phyloP scores from a whole-genome alignment of 2,888 invertebrate species.

The Laothoe populi region DNA sequence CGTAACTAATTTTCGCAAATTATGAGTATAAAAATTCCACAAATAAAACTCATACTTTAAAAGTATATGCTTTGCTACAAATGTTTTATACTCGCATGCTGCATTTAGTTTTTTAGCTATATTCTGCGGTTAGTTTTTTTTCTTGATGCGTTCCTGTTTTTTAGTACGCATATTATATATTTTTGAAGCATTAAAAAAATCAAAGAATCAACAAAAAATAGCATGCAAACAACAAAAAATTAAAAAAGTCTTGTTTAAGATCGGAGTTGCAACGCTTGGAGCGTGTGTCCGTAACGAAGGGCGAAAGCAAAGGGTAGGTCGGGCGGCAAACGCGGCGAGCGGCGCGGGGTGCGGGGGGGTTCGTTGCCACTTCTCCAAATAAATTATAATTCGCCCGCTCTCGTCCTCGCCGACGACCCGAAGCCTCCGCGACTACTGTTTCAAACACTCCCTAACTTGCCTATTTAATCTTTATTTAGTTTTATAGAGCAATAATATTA shows the following conservation, averaged over 20 bases:
- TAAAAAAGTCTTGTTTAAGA: conserved; percentile 33
- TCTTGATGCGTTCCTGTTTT: conserved; percentile 78
- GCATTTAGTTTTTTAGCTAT: conserved; percentile 81
- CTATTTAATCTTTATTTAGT: conserved; percentile 61
- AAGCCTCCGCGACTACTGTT: conserved; percentile 65
- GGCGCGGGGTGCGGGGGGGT: conserved; percentile 59
- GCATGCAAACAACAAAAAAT: no score
- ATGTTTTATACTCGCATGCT: conserved; percentile 83
- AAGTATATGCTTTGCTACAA: no score
- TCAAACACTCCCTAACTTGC: conserved; percentile 55
- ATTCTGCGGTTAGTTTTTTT: conserved; percentile 83
- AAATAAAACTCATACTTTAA: no score
- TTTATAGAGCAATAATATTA: conserved; percentile 38
- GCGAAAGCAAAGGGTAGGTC: conserved; percentile 85
- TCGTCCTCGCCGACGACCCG: conserved; percentile 54
- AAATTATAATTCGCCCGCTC: conserved; percentile 84
- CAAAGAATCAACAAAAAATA: conserved; percentile 26
- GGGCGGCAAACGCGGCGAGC: conserved; percentile 58
- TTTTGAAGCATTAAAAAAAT: conserved; percentile 20
- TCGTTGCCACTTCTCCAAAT: conserved; percentile 85
- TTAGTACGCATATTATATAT: conserved; percentile 53
- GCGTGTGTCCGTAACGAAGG: conserved; percentile 79
- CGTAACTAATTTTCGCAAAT: no score
- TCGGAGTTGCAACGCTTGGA: conserved; percentile 67
- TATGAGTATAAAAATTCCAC: no score